phyloP scores from a whole-genome alignment of 2,113 vertebrate species.

The Leptocoma aspasia region DNA sequence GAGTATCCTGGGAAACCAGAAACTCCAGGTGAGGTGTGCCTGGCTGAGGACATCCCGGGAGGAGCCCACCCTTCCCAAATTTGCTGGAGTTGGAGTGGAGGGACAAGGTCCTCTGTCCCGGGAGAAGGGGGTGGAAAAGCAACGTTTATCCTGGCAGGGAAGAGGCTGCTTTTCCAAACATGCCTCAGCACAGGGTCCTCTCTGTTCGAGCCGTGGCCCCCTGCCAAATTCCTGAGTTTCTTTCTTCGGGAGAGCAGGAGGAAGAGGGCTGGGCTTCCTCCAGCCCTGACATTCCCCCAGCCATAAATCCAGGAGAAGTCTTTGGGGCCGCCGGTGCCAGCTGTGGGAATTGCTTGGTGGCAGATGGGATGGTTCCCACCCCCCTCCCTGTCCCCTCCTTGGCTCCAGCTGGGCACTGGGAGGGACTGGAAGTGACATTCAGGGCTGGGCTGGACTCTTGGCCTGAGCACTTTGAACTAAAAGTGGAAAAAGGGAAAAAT shows the following conservation, averaged over 20 bases:
- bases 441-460: neutral
- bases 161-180: neutral
- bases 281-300: neutral
- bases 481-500: neutral
- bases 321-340: neutral
- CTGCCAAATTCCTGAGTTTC: constrained; percentile 49
- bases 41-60: neutral
- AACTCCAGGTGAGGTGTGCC: neutral
- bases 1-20: neutral
- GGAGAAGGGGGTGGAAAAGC: constrained; percentile 14
- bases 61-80: neutral
- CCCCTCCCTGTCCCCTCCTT: neutral
- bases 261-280: constrained; percentile 59
- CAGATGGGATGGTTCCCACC: fast-evolving
- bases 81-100: neutral
- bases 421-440: neutral
- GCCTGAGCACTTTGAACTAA: fast-evolving
- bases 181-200: constrained; percentile 42
- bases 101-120: neutral
- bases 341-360: fast-evolving
- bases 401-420: neutral
- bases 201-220: constrained; percentile 44
- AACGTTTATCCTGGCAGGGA: constrained; percentile 53
- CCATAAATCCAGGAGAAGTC: neutral
- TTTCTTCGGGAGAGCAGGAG: constrained; percentile 38